Conservation (phyloP, 2,888 invertebrate species). For the Lasioglossum pauxillum region DNA sequence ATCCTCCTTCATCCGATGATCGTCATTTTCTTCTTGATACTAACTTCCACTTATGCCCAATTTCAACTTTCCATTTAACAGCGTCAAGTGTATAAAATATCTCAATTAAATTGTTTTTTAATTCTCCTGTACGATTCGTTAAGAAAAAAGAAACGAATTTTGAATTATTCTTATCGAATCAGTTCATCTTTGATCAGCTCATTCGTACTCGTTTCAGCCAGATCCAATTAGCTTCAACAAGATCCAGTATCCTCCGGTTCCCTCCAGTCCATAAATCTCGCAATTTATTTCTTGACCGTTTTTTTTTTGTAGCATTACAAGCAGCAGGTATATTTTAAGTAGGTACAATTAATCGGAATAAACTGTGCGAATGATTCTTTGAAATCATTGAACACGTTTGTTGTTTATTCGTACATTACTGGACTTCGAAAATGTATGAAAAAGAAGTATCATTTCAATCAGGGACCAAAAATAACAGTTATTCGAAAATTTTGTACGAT, state of each 20-base stretch:
- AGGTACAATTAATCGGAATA: background rate
- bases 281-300: background rate
- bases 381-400: background rate
- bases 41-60: background rate
- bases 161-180: background rate
- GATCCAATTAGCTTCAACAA: conserved; percentile 3
- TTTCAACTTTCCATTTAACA: background rate
- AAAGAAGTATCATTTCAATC: background rate
- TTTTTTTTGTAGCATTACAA: background rate
- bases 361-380: background rate
- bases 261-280: background rate
- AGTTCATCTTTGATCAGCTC: background rate
- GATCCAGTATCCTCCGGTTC: background rate
- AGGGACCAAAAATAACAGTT: no score
- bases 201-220: background rate
- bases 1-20: background rate
- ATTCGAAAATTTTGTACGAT: no score
- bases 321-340: background rate
- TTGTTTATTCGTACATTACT: background rate
- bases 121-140: background rate
- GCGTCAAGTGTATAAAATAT: background rate
- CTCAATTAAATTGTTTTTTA: background rate
- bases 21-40: background rate
- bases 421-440: background rate
- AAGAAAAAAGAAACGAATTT: background rate